phyloP scores from a whole-genome alignment of 2,888 invertebrate genomes.

The Melanostoma scalare region DNA sequence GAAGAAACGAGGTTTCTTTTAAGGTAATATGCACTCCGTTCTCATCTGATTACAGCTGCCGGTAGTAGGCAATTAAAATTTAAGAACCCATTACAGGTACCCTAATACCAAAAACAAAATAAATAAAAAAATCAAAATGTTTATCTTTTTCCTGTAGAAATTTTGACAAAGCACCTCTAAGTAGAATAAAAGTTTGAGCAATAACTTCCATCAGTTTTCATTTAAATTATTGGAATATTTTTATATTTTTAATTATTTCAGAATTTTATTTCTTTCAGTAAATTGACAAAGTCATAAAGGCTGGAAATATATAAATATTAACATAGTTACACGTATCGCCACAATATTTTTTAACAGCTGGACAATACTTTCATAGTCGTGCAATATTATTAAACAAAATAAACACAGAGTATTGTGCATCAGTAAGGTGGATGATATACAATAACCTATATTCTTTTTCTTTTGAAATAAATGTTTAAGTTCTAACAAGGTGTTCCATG shows the following conservation, averaged over 20 bases:
- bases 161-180: too few relatives aligned
- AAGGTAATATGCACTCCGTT: too few relatives aligned
- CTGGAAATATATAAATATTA: not conserved
- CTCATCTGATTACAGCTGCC: too few relatives aligned
- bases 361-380: constrained; percentile 13
- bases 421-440: constrained; percentile 19
- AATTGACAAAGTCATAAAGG: constrained; percentile 16
- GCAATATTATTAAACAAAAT: not conserved
- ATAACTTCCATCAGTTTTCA: not conserved
- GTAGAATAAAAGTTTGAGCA: too few relatives aligned
- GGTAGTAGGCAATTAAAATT: too few relatives aligned
- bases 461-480: not conserved
- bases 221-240: not conserved
- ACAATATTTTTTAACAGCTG: constrained; percentile 6
- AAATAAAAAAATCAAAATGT: not conserved
- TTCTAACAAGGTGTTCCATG: constrained; percentile 9
- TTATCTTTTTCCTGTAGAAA: too few relatives aligned
- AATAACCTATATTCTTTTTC: not conserved
- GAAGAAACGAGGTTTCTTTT: too few relatives aligned
- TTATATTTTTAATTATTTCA: constrained; percentile 30
- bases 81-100: too few relatives aligned
- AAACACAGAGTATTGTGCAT: not conserved
- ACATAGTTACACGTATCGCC: constrained; percentile 12
- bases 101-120: not conserved
- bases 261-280: constrained; percentile 27